phyloP scores from a whole-genome alignment of 2,888 invertebrate species.

The Pachycephus smyrnensis region DNA sequence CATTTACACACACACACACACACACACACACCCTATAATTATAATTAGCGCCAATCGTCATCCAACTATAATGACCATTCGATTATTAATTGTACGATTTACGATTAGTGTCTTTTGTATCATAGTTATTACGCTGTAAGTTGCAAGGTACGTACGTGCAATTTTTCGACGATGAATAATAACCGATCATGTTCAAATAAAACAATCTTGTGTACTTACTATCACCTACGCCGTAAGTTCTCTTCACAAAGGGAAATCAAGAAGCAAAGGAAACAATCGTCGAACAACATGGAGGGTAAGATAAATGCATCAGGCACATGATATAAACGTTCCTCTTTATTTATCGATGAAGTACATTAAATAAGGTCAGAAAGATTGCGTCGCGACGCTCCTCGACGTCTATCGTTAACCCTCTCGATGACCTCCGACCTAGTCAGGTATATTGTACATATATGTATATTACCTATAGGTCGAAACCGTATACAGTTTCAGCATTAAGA shows the following conservation, averaged over 20 bases:
- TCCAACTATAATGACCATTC: constrained; percentile 38
- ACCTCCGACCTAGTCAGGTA: not conserved
- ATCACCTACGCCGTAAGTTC: not conserved
- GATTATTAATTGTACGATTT: constrained; percentile 48
- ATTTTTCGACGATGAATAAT: constrained; percentile 63
- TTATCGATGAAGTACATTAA: not conserved
- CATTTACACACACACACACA: not conserved
- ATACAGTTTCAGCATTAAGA: not conserved
- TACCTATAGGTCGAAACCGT: no score
- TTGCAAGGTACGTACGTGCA: constrained; percentile 59
- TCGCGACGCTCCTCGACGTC: not conserved
- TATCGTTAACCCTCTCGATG: not conserved
- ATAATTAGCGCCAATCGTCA: constrained; percentile 30
- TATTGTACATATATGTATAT: not conserved
- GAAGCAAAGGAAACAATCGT: not conserved
- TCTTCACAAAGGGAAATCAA: not conserved
- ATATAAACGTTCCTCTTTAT: not conserved
- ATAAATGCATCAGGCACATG: not conserved
- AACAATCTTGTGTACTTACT: not conserved
- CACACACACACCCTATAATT: not conserved
- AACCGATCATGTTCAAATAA: constrained; percentile 59
- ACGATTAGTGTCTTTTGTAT: constrained; percentile 61
- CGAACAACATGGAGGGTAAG: not conserved
- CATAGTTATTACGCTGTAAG: constrained; percentile 60
- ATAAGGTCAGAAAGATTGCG: not conserved